A percentile compares a stretch with the other conserved stretches of the same genome.
phyloP scores from a whole-genome alignment of 37 sponge, comb jelly and placozoan genomes.

The Petrosia ficiformis region DNA sequence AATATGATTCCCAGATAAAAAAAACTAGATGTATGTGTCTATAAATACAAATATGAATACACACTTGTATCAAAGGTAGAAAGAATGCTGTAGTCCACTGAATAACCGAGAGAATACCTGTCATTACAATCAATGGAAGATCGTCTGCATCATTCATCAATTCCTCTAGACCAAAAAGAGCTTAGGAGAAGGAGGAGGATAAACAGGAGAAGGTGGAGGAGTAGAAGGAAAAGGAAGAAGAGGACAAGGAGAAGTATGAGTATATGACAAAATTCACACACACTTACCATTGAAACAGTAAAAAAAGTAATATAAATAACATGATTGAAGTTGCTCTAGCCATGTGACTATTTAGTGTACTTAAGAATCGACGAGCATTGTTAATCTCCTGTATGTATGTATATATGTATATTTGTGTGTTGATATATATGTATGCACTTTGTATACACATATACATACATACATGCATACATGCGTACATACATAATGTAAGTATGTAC shows the following conservation, averaged over 20 bases:
- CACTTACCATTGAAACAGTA: neutral
- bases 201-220: slow-evolving; percentile 1
- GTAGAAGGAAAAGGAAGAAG: neutral
- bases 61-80: slow-evolving; percentile 56
- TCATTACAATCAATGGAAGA: neutral
- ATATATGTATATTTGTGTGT: too few relatives aligned
- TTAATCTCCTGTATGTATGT: too few relatives aligned
- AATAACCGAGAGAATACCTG: slow-evolving; percentile 22
- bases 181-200: neutral
- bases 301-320: neutral
- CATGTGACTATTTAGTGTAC: too few relatives aligned
- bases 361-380: neutral
- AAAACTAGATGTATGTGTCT: too few relatives aligned
- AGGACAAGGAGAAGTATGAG: neutral
- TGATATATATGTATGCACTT: too few relatives aligned
- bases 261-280: neutral
- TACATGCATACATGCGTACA: too few relatives aligned
- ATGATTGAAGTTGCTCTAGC: too few relatives aligned
- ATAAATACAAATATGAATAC: neutral
- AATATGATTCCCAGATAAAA: too few relatives aligned
- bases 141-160: neutral
- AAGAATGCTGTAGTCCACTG: slow-evolving; percentile 37
- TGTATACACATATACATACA: too few relatives aligned
- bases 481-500: too few relatives aligned
- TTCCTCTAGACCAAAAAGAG: neutral